Conservation (phyloP, 2,113 vertebrate genomes). For the Rhynchopsitta pachyrhyncha region DNA sequence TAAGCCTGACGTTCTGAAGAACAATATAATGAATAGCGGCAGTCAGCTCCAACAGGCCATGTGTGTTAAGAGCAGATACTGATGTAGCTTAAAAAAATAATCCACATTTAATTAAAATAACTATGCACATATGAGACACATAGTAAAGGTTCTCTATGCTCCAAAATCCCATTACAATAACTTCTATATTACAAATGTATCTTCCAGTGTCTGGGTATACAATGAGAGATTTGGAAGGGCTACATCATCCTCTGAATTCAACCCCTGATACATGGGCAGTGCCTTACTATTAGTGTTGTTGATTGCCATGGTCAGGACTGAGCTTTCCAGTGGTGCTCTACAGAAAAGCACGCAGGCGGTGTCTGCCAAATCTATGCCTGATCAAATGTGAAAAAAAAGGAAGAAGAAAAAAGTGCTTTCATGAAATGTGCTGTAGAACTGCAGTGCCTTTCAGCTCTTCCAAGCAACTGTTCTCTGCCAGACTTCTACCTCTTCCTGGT, state of each 20-base stretch:
- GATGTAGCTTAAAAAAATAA: not conserved
- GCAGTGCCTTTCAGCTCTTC: not conserved
- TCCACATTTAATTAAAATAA: constrained; percentile 47
- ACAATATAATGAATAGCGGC: not conserved
- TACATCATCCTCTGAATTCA: not conserved
- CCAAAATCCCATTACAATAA: not conserved
- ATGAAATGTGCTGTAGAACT: not conserved
- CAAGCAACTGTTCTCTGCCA: not conserved
- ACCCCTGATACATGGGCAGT: too few relatives aligned
- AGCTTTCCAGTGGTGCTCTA: not conserved
- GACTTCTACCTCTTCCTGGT: not conserved
- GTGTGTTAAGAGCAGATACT: not conserved
- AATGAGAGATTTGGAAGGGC: not conserved
- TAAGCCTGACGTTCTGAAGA: not conserved
- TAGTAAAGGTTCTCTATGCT: not conserved
- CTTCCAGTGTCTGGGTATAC: not conserved
- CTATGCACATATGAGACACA: not conserved
- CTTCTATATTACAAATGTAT: not conserved
- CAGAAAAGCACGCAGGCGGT: not conserved
- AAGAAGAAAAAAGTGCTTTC: not conserved
- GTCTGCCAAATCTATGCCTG: not conserved
- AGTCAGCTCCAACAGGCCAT: not conserved
- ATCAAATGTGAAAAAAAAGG: not conserved
- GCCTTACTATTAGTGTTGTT: not conserved
- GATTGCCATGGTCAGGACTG: not conserved